Conservation (phyloP, 2,113 vertebrate genomes). For the Labrus mixtus region DNA sequence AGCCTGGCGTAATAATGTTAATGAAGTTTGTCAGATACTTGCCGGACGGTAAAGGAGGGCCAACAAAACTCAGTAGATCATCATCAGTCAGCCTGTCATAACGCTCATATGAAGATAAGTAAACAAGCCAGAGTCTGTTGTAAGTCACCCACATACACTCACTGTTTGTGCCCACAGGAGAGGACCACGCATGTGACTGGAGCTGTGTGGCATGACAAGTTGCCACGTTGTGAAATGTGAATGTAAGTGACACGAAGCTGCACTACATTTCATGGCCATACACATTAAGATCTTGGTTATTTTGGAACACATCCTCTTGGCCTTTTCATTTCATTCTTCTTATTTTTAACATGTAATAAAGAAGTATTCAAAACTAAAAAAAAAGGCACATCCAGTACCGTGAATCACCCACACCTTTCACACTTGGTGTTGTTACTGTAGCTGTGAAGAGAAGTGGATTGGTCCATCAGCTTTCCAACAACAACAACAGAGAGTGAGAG, state of each 20-base stretch:
- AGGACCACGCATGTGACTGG: constrained; percentile 29
- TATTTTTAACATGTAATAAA: constrained; percentile 1
- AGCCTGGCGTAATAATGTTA: constrained; percentile 31
- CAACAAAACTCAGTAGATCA: constrained; percentile 24
- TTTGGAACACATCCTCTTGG: neutral
- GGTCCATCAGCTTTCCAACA: constrained; percentile 72
- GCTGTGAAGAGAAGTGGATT: constrained; percentile 58
- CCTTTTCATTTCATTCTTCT: neutral
- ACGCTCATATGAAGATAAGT: constrained; percentile 34
- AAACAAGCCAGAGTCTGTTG: constrained; percentile 32
- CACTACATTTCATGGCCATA: constrained; percentile 12
- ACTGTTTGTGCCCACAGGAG: constrained; percentile 60
- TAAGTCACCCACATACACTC: constrained; percentile 48
- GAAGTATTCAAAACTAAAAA: constrained; percentile 29
- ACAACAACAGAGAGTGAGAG: constrained; percentile 73
- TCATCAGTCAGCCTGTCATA: constrained; percentile 47
- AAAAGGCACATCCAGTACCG: neutral
- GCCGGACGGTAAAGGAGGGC: constrained; percentile 22
- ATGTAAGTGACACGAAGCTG: constrained; percentile 36
- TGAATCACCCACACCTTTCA: constrained; percentile 28
- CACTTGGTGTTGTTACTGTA: constrained; percentile 52
- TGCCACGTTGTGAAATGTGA: constrained; percentile 40
- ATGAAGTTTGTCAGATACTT: constrained; percentile 50
- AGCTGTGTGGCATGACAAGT: constrained; percentile 38
- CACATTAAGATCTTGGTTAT: constrained; percentile 15